Conservation (phyloP, 2,113 vertebrate species). For the Daubentonia madagascariensis region DNA sequence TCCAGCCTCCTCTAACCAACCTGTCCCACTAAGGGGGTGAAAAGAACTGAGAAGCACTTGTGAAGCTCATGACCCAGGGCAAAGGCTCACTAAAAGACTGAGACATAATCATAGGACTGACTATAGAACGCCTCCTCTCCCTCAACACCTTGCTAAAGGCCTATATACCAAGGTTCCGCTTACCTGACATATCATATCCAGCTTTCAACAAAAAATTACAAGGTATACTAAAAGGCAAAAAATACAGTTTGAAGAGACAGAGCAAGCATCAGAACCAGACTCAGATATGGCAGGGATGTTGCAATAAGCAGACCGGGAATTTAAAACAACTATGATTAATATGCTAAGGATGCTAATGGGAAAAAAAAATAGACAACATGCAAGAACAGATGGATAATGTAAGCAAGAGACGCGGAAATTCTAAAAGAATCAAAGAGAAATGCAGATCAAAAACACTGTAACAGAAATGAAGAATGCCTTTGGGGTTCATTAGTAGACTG, state of each 20-base stretch:
- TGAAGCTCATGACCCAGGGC: background rate
- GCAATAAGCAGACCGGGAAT: background rate
- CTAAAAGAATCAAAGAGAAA: background rate
- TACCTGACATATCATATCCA: background rate
- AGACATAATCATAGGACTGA: background rate
- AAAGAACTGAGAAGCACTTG: background rate
- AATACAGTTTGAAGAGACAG: background rate
- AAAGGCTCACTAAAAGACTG: background rate
- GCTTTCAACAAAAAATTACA: background rate
- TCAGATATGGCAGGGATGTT: background rate
- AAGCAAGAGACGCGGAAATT: background rate
- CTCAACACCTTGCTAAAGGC: background rate
- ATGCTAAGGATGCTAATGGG: background rate
- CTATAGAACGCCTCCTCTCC: background rate
- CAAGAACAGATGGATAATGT: background rate
- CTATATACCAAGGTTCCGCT: background rate
- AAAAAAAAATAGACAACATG: background rate
- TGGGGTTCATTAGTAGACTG: background rate
- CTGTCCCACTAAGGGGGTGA: background rate
- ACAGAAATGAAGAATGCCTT: background rate
- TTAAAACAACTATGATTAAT: background rate
- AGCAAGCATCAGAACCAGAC: background rate
- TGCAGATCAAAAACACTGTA: background rate
- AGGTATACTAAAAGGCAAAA: background rate
- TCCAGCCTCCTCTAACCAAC: background rate